Percentiles rank a stretch among this genome's conserved stretches.
Conservation (phyloP, 2,888 invertebrate genomes). For the Phanerotoma sp. region DNA sequence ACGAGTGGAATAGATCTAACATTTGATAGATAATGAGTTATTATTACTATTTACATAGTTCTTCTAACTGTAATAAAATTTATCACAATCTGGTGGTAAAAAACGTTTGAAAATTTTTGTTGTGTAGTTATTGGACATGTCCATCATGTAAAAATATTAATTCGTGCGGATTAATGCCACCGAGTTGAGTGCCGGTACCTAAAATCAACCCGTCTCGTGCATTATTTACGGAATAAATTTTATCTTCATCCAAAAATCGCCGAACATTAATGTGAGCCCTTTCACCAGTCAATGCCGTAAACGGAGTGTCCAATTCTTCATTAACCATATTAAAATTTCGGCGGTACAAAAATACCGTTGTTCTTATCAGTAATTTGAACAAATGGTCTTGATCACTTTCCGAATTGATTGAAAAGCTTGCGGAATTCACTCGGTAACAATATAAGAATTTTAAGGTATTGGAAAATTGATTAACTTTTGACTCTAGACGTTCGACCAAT, state of each 20-base stretch:
- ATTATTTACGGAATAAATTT: background rate
- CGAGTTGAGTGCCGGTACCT: background rate
- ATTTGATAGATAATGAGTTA: too few species aligned
- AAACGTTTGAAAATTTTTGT: too few species aligned
- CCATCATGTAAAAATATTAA: too few species aligned
- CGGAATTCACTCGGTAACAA: background rate
- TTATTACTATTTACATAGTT: too few species aligned
- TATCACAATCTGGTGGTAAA: too few species aligned
- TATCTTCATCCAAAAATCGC: background rate
- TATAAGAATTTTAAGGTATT: background rate
- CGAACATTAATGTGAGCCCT: background rate
- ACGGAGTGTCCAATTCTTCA: constrained; percentile 1
- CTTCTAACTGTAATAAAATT: too few species aligned
- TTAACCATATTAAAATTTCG: background rate
- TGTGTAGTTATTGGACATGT: too few species aligned
- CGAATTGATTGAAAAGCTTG: background rate
- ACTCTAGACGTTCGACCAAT: background rate
- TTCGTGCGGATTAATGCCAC: background rate
- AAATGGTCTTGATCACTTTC: background rate
- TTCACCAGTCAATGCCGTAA: background rate
- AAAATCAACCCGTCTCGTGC: background rate
- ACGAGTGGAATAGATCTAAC: too few species aligned
- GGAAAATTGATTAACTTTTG: background rate
- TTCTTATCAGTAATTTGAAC: background rate
- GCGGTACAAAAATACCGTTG: background rate